Conservation (phyloP, 1,140 invertebrate genomes). For the Eriocheir sinensis region DNA sequence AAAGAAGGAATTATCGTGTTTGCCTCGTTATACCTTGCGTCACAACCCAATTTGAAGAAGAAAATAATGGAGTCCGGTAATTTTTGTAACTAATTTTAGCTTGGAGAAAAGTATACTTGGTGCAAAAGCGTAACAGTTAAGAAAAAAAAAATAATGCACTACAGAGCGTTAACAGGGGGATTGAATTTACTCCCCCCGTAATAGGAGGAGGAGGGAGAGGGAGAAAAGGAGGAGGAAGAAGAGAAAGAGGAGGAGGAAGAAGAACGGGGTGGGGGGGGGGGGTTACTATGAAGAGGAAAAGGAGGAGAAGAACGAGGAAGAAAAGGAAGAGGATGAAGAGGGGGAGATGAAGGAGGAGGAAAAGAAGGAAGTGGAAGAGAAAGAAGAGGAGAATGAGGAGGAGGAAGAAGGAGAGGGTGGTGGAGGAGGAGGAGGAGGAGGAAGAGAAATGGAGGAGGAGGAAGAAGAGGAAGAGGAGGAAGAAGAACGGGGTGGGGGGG, state of each 20-base stretch:
- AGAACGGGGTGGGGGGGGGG: too few species aligned
- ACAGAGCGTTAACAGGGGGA: not conserved
- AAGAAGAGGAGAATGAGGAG: conserved; percentile 5
- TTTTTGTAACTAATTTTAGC: too few species aligned
- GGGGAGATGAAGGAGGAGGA: not conserved
- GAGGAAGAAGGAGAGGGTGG: conserved; percentile 20
- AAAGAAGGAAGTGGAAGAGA: not conserved
- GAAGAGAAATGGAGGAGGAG: too few species aligned
- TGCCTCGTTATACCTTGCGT: too few species aligned
- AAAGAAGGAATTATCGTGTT: too few species aligned
- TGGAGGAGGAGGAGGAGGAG: too few species aligned
- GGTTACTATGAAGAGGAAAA: not conserved
- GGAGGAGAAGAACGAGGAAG: too few species aligned
- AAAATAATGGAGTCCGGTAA: too few species aligned
- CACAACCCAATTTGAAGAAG: too few species aligned
- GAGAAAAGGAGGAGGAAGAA: too few species aligned
- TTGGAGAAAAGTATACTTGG: not conserved
- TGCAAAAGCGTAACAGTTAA: not conserved
- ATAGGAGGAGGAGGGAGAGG: not conserved
- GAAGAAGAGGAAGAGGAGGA: too few species aligned
- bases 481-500: not conserved
- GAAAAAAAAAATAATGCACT: not conserved
- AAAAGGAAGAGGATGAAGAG: not conserved
- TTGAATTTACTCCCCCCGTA: not conserved
- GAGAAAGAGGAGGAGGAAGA: too few species aligned